Evolutionary conservation across 2,113 vertebrate species (phyloP).

Genomic region (Laticauda laticaudata): DNA sequence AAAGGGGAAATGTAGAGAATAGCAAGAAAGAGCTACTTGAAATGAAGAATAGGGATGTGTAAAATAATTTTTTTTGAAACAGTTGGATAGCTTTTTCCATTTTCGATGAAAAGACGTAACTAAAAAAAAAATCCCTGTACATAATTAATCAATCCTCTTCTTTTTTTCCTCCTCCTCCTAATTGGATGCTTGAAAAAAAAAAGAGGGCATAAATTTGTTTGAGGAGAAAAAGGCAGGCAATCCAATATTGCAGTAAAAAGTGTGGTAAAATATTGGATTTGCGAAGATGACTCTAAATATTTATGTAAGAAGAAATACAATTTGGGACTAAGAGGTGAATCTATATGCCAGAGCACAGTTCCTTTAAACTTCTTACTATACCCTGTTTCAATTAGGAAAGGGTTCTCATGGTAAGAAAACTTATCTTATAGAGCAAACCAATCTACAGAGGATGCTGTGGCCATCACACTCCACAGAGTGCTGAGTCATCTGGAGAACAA

Average conservation of each 20-base stretch:
- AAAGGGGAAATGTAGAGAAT: not conserved
- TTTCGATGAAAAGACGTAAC: not conserved
- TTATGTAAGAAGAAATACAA: not conserved
- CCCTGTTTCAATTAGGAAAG: not conserved
- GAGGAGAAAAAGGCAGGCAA: not conserved
- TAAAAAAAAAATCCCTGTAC: not conserved
- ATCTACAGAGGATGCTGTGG: no score
- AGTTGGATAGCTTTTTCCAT: not conserved
- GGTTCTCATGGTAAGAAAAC: not conserved
- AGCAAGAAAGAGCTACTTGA: not conserved
- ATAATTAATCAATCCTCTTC: not conserved
- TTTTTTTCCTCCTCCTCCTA: not conserved
- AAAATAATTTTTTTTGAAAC: not conserved
- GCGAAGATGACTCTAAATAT: not conserved
- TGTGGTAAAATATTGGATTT: not conserved
- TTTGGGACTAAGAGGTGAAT: not conserved
- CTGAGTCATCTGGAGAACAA: no score
- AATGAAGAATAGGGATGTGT: not conserved
- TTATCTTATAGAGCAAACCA: not conserved
- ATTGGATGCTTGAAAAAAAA: not conserved
- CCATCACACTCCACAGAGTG: no score
- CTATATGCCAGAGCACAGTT: not conserved
- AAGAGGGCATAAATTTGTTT: not conserved
- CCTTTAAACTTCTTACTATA: not conserved
- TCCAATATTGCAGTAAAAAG: not conserved